These are phyloP conservation scores for Galago senegalensis DNA, from an alignment of 2,797 vertebrate species.

Conservation along the genomic window DNA sequence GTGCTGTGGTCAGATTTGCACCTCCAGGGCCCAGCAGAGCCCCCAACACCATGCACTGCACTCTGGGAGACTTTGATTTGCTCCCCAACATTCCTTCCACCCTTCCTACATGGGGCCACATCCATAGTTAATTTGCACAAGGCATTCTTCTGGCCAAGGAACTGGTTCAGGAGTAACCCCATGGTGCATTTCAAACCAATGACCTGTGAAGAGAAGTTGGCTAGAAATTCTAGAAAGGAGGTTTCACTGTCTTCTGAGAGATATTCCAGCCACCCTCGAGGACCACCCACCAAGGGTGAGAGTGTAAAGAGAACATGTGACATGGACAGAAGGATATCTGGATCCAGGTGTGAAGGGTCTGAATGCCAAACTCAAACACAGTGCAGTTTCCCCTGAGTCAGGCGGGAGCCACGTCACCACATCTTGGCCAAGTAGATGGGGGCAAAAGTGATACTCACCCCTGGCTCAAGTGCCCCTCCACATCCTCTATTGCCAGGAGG, in stretches of 20 bases:
- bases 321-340: background rate
- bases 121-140: background rate
- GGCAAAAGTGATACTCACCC: background rate
- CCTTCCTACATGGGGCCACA: fast-evolving
- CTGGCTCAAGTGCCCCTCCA: fast-evolving
- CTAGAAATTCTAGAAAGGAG: background rate
- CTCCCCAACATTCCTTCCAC: fast-evolving
- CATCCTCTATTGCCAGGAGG: background rate
- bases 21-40: background rate
- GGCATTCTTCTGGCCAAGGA: background rate
- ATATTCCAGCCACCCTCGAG: too few species aligned
- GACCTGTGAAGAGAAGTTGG: background rate
- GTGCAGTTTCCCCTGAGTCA: fast-evolving
- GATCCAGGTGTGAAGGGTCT: fast-evolving
- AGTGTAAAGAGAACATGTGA: fast-evolving
- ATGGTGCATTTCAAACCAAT: background rate
- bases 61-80: fast-evolving
- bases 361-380: fast-evolving
- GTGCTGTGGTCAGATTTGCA: fast-evolving
- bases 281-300: fast-evolving
- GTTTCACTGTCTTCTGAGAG: background rate
- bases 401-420: fast-evolving
- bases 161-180: fast-evolving
- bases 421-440: background rate
- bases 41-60: fast-evolving